These are phyloP conservation scores for Gibbula magus DNA, from an alignment of 2,888 invertebrate genomes.

Conservation along the genomic window DNA sequence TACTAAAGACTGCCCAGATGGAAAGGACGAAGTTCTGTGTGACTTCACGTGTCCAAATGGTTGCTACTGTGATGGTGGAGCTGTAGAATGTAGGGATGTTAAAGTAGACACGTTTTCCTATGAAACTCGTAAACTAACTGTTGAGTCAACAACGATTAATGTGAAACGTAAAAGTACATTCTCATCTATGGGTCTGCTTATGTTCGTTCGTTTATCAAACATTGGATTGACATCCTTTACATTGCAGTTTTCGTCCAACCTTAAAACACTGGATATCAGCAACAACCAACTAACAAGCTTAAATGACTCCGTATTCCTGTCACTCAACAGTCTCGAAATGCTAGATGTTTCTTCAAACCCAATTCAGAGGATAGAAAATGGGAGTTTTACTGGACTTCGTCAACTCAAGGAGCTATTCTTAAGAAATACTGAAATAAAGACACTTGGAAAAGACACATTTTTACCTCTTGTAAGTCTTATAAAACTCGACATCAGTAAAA, in stretches of 20 bases:
- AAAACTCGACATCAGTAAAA: background rate
- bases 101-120: background rate
- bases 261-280: conserved; percentile 21
- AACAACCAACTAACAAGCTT: background rate
- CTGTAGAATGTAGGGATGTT: background rate
- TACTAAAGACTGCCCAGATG: background rate
- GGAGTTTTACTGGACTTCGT: background rate
- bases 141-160: background rate
- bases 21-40: conserved; percentile 27
- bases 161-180: background rate
- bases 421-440: background rate
- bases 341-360: background rate
- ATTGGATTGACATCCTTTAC: background rate
- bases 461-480: background rate
- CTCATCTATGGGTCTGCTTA: background rate
- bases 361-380: background rate
- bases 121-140: background rate
- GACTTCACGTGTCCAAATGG: conserved; percentile 5
- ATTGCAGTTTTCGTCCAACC: background rate
- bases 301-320: background rate
- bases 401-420: background rate
- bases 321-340: background rate
- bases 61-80: conserved; percentile 13
- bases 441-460: background rate
- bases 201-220: background rate